Evolutionary conservation across 2,113 vertebrate genomes (phyloP).

Genomic region (Otolemur garnettii): DNA sequence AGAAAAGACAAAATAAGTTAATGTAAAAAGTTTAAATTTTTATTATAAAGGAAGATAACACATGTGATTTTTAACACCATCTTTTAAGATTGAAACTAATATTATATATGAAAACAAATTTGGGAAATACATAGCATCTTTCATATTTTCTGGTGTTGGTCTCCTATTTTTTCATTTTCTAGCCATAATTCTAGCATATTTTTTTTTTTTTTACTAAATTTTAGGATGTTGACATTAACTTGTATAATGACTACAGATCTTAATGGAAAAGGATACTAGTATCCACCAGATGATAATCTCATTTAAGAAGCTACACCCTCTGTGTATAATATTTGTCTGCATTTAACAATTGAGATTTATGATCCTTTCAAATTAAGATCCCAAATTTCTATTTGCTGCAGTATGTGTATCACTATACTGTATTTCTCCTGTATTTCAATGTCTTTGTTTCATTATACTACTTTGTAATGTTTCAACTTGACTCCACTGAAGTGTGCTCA

Average conservation of each 20-base stretch:
- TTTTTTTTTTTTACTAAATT: conserved; percentile 10
- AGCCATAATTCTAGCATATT: not conserved
- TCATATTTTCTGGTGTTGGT: not conserved
- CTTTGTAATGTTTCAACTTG: not conserved
- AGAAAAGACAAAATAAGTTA: not conserved
- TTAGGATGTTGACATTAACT: not conserved
- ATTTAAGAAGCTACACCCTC: not conserved
- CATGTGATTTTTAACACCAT: not conserved
- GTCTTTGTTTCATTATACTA: not conserved
- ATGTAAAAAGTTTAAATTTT: conserved; percentile 27
- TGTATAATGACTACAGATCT: not conserved
- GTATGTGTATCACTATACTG: not conserved
- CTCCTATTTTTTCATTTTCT: not conserved
- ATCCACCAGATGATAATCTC: not conserved
- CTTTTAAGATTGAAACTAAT: conserved; percentile 9
- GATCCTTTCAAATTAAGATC: not conserved
- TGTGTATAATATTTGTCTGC: not conserved
- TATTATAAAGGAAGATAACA: not conserved
- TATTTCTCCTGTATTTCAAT: not conserved
- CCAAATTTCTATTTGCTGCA: not conserved
- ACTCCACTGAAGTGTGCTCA: not conserved
- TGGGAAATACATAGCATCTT: not conserved
- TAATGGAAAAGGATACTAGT: conserved; percentile 10
- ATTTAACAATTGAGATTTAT: not conserved
- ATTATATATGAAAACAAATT: not conserved